Evolutionary conservation across 2,113 vertebrate species (phyloP), one percentile per base, ranked within the genome.

Genomic region (Peucedramus taeniatus): DNA sequence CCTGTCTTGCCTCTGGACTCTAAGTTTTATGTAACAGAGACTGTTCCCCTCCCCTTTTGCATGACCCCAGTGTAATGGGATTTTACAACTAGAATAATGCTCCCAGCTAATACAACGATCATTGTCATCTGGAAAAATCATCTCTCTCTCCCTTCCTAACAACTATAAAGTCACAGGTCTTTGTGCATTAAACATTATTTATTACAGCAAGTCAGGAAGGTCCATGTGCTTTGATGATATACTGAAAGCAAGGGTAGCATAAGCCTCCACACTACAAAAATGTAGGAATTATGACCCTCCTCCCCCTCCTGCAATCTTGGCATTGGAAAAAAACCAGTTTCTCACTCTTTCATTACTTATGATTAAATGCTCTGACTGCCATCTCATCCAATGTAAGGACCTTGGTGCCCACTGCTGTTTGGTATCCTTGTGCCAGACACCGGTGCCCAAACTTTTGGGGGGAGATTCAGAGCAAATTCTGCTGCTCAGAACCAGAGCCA

Each of bases 111-210:
- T 40, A 23, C 15, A 79, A 66, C 1, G 17, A 93, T 82, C 60
- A 68, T 1, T 85, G 90, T 76, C 94, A 90, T 85, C 92, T 96
- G 92, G 74, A 94, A 94, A 87, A 93, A 69, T 8, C 87, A 96
- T 88, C 66, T 88, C 70, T 33, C 37, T 69, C 42, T 85, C 80
- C 53, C 33, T 63, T 93, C 44, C 74, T 75, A 93, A 95, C 26
- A 65, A 65, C 82, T 51, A 85, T 31, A 33, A 93, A 90, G 53
- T 49, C 85, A 91, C 44, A 66, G 53, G n/a, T 87, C 70, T 94
- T 89, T 60, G 44, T 83, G 78, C 65, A 65, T 71, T 56, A 63
- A 94, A 90, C 42, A 83, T 14, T 72, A 81, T 77, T 83, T 83
- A 77, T 63, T 75, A 83, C 20, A 78, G n/a, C 30, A 84, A 79